Conservation (phyloP, 2,888 invertebrate species). For the Stramonita haemastoma region DNA sequence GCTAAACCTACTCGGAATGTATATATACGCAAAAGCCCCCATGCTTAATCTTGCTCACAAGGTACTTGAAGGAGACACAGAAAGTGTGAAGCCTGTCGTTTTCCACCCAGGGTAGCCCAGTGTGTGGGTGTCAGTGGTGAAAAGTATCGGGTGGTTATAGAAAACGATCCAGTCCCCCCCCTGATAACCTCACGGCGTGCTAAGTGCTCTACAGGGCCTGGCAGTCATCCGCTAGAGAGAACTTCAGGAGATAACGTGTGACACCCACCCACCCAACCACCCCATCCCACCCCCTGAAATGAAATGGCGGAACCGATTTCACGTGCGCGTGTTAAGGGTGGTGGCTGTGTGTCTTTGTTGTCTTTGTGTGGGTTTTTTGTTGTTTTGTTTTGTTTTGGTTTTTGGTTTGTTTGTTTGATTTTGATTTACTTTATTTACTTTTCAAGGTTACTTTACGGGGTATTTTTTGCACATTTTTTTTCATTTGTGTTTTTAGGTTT, state of each 20-base stretch:
- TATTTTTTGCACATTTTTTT: too few relatives aligned
- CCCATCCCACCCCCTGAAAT: too few relatives aligned
- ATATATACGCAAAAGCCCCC: too few relatives aligned
- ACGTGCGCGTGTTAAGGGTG: not conserved
- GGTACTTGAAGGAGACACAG: not conserved
- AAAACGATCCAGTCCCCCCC: conserved; percentile 32
- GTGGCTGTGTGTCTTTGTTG: not conserved
- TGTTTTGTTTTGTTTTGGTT: too few relatives aligned
- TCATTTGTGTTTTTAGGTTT: too few relatives aligned
- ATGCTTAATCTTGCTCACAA: conserved; percentile 31
- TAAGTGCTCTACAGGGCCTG: not conserved
- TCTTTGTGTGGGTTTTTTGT: not conserved
- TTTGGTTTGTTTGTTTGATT: too few relatives aligned
- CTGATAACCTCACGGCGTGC: conserved; percentile 22
- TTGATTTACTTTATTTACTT: too few relatives aligned
- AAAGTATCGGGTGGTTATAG: conserved; percentile 19
- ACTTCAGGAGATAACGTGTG: too few relatives aligned
- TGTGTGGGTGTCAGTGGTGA: conserved; percentile 28
- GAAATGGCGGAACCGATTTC: not conserved
- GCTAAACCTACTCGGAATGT: too few relatives aligned
- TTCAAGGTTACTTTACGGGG: too few relatives aligned
- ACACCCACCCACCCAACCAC: too few relatives aligned
- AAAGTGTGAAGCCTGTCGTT: not conserved
- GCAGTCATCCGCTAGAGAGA: too few relatives aligned
- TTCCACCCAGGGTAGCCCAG: conserved; percentile 9